phyloP scores from a whole-genome alignment of 2,888 invertebrate species.

The Acanthacorydalis orientalis region DNA sequence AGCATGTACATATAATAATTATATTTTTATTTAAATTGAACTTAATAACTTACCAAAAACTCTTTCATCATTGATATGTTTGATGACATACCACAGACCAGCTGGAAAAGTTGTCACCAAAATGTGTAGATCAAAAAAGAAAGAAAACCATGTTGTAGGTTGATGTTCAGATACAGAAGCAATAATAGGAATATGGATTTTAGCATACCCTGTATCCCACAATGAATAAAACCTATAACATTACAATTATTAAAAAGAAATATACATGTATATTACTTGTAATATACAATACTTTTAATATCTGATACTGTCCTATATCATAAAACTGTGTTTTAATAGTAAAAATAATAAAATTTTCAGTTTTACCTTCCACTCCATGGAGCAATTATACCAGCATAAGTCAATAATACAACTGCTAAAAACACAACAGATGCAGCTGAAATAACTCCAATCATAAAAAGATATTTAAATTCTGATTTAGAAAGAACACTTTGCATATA shows the following conservation, averaged over 20 bases:
- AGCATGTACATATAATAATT: too few species aligned
- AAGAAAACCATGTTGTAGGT: slow-evolving; percentile 98
- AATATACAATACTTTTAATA: slow-evolving; percentile 1
- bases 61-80: slow-evolving; percentile 90
- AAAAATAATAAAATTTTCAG: not conserved
- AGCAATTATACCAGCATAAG: slow-evolving; percentile 86
- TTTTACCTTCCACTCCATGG: slow-evolving; percentile 76
- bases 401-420: slow-evolving; percentile 69
- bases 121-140: slow-evolving; percentile 97
- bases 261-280: not conserved
- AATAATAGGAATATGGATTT: slow-evolving; percentile 98
- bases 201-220: slow-evolving; percentile 99
- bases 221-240: slow-evolving; percentile 75
- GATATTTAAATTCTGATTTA: slow-evolving; percentile 75
- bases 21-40: not conserved
- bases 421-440: slow-evolving; percentile 67
- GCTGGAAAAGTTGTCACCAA: slow-evolving; percentile 94
- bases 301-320: too few species aligned
- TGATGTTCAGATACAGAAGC: slow-evolving; percentile 99
- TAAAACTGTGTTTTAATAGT: too few species aligned
- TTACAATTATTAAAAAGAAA: not conserved
- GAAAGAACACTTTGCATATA: slow-evolving; percentile 78
- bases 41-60: slow-evolving; percentile 66
- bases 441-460: slow-evolving; percentile 64
- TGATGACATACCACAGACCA: slow-evolving; percentile 97